Evolutionary conservation across 2,797 vertebrate genomes (phyloP).

Genomic region (Gallinago stenura): DNA sequence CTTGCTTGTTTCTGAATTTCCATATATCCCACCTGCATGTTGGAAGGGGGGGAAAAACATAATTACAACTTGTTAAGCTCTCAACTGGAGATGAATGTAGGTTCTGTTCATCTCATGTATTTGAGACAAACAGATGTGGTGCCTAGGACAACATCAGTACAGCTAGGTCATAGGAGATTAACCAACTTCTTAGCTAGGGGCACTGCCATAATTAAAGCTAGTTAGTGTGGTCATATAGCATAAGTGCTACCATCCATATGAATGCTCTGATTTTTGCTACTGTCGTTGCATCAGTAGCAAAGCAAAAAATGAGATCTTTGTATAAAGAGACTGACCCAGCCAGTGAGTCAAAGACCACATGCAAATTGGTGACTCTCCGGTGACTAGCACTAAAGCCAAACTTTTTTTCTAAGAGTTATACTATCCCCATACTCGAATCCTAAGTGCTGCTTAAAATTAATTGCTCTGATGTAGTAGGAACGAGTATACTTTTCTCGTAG

Average conservation of each 20-base stretch:
- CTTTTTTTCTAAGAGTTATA: background rate
- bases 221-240: fast-evolving
- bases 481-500: background rate
- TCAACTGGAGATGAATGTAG: background rate
- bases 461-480: background rate
- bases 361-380: background rate
- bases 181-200: background rate
- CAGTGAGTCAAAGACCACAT: background rate
- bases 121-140: background rate
- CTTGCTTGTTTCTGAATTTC: background rate
- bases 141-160: background rate
- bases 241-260: fast-evolving
- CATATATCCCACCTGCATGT: background rate
- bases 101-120: fast-evolving
- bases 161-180: background rate
- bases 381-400: background rate
- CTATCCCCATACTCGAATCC: no score
- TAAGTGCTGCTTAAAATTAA: background rate
- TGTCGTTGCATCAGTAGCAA: background rate
- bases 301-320: background rate
- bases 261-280: background rate
- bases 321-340: background rate
- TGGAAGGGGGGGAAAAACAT: background rate
- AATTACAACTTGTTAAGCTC: background rate
- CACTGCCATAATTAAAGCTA: background rate